Evolutionary conservation across 2,888 invertebrate species (phyloP).

Genomic region (Parnassius orleans): DNA sequence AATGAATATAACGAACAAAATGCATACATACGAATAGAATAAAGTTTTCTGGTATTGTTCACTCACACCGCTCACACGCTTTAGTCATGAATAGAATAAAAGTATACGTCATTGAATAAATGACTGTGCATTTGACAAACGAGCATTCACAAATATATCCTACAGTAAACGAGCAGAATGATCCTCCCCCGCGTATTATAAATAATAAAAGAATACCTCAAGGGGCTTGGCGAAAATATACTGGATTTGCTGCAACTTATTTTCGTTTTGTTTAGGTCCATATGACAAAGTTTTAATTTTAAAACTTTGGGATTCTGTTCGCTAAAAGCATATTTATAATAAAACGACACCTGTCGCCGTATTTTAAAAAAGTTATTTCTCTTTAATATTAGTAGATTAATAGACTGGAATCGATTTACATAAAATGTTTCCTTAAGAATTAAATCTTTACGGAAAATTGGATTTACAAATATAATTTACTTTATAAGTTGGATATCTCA

Average conservation of each 20-base stretch:
- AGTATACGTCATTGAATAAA: constrained; percentile 72
- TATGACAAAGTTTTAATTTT: constrained; percentile 35
- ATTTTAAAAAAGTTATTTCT: background rate
- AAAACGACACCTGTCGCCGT: constrained; percentile 23
- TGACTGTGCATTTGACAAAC: constrained; percentile 79
- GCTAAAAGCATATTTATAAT: constrained; percentile 10
- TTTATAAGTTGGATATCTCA: constrained; percentile 33
- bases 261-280: constrained; percentile 43
- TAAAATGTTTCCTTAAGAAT: background rate
- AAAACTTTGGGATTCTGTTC: constrained; percentile 13
- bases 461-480: constrained; percentile 28
- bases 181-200: constrained; percentile 76
- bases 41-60: constrained; percentile 15
- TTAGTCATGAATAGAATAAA: constrained; percentile 43
- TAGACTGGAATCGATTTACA: too few relatives aligned
- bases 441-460: constrained; percentile 9
- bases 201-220: constrained; percentile 69
- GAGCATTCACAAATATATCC: constrained; percentile 76
- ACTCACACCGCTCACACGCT: constrained; percentile 28
- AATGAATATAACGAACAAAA: background rate
- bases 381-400: background rate
- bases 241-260: constrained; percentile 62
- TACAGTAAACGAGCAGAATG: constrained; percentile 72
- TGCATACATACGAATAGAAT: constrained; percentile 15
- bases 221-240: constrained; percentile 64